phyloP scores from a whole-genome alignment of 2,888 invertebrate species.

The Ectemnius continuus region DNA sequence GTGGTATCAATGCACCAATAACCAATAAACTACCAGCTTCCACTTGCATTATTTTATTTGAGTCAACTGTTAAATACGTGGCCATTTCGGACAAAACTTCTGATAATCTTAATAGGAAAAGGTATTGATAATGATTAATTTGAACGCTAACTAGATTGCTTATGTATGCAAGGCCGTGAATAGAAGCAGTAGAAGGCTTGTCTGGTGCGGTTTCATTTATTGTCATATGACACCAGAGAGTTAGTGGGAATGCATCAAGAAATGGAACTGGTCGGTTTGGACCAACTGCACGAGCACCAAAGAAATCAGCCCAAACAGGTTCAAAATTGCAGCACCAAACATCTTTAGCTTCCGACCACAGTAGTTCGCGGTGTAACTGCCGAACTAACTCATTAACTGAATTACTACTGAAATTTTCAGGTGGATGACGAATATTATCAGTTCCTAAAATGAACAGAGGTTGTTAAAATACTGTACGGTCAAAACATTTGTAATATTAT shows the following conservation, averaged over 20 bases:
- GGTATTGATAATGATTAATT: constrained; percentile 95
- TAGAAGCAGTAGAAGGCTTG: constrained; percentile 80
- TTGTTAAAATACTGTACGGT: neutral
- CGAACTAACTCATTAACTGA: constrained; percentile 80
- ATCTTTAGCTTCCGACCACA: constrained; percentile 92
- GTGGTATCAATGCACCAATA: constrained; percentile 89
- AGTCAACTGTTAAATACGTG: constrained; percentile 88
- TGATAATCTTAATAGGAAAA: constrained; percentile 90
- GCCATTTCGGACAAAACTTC: constrained; percentile 90
- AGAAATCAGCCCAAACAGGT: constrained; percentile 96
- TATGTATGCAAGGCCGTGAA: constrained; percentile 90
- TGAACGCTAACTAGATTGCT: constrained; percentile 92
- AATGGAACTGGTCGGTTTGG: constrained; percentile 87
- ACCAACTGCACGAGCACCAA: constrained; percentile 88
- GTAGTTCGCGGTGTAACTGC: constrained; percentile 77
- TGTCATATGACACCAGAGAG: constrained; percentile 87
- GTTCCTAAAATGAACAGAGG: constrained; percentile 69
- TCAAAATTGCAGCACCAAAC: constrained; percentile 94
- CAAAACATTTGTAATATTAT: constrained; percentile 11
- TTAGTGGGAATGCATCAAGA: constrained; percentile 91
- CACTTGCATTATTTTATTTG: constrained; percentile 84
- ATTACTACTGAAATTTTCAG: constrained; percentile 75
- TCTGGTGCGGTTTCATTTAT: constrained; percentile 64
- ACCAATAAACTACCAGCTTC: constrained; percentile 81
- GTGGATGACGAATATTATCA: constrained; percentile 67